Percentiles rank a stretch among this genome's conserved stretches.
Conservation (phyloP, 2,797 vertebrate species). For the Iguana delicatissima region DNA sequence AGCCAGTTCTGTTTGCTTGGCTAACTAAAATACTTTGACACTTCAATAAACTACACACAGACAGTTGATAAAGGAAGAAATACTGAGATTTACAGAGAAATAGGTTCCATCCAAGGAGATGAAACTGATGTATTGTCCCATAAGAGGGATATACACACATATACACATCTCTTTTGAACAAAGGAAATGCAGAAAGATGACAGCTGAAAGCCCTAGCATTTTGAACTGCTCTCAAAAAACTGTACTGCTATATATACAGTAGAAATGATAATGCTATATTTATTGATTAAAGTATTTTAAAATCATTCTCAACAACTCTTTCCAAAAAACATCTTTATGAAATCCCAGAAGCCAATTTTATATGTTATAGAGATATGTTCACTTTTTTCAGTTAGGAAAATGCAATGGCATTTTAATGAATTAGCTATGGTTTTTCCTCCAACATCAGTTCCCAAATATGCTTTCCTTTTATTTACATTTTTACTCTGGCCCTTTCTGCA, state of each 20-base stretch:
- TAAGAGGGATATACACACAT: background rate
- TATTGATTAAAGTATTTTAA: constrained; percentile 27
- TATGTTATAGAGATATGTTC: background rate
- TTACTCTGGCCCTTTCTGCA: too few relatives aligned
- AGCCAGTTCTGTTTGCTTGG: background rate
- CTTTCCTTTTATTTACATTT: background rate
- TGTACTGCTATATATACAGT: background rate
- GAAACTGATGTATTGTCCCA: background rate
- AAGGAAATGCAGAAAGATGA: background rate
- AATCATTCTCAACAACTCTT: constrained; percentile 21
- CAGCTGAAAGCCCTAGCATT: background rate
- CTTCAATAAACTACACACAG: background rate
- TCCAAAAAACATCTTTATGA: constrained; percentile 19
- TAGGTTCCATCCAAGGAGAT: background rate
- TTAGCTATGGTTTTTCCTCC: background rate
- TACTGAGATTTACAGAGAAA: background rate
- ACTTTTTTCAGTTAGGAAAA: constrained; percentile 26
- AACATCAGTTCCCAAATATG: background rate
- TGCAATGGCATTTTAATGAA: constrained; percentile 1
- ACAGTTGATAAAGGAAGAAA: background rate
- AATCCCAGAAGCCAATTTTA: constrained; percentile 16
- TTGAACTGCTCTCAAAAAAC: background rate
- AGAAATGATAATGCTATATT: constrained; percentile 25
- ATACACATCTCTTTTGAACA: background rate
- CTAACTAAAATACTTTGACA: background rate